phyloP scores from a whole-genome alignment of 1,140 invertebrate genomes.

The Zaprionus tsacasi region DNA sequence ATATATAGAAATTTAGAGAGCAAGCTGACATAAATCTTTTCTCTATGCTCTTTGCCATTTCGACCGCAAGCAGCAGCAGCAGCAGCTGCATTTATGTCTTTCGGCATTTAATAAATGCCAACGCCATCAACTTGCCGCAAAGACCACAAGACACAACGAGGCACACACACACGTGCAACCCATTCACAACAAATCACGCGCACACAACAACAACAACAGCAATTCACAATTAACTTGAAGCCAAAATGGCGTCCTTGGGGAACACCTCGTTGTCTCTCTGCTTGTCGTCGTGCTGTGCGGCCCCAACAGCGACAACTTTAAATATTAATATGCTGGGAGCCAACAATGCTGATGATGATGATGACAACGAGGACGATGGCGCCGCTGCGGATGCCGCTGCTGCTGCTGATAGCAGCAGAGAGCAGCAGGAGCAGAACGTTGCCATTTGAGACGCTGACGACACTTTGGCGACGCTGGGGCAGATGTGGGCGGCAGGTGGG shows the following conservation, averaged over 20 bases:
- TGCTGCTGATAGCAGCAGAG: conserved; percentile 30
- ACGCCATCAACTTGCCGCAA: conserved; percentile 38
- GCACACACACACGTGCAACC: conserved; percentile 45
- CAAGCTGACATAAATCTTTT: conserved; percentile 15
- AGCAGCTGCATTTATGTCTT: conserved; percentile 37
- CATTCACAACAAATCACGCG: conserved; percentile 74
- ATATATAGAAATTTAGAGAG: background rate
- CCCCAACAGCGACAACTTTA: conserved; percentile 60
- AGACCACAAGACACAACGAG: conserved; percentile 35
- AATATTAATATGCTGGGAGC: conserved; percentile 69
- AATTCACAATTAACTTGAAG: conserved; percentile 73
- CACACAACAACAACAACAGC: conserved; percentile 45
- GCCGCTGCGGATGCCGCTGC: conserved; percentile 38
- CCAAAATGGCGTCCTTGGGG: conserved; percentile 68
- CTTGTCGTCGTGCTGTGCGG: conserved; percentile 10
- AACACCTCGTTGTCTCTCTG: conserved; percentile 4
- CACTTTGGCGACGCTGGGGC: conserved; percentile 49
- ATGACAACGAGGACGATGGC: conserved; percentile 42
- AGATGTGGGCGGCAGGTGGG: conserved; percentile 29
- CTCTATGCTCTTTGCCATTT: conserved; percentile 24
- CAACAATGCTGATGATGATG: conserved; percentile 38
- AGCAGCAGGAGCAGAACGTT: conserved; percentile 27
- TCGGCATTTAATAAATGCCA: conserved; percentile 44
- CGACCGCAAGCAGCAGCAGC: conserved; percentile 34
- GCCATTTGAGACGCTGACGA: conserved; percentile 56